Conservation (phyloP, 2,113 vertebrate genomes). For the Gambusia holbrooki region DNA sequence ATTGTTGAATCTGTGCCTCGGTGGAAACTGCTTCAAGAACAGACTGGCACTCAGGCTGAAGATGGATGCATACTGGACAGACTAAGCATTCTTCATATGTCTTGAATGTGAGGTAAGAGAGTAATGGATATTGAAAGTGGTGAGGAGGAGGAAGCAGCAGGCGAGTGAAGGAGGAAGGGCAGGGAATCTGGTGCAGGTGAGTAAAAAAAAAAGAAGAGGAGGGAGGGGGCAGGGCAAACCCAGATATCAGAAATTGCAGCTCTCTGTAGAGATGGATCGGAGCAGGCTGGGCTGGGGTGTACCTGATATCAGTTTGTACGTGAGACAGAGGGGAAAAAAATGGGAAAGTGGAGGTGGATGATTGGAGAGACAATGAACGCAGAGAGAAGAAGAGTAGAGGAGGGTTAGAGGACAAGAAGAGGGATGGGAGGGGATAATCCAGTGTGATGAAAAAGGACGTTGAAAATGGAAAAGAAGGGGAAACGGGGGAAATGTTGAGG, state of each 20-base stretch:
- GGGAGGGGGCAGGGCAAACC: neutral
- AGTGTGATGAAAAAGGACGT: conserved; percentile 19
- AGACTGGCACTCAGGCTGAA: conserved; percentile 19
- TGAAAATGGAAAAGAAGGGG: neutral
- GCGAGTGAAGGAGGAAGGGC: conserved; percentile 3
- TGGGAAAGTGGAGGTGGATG: conserved; percentile 15
- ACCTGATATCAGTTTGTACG: conserved; percentile 39
- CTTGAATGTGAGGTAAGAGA: conserved; percentile 36
- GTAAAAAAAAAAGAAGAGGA: neutral
- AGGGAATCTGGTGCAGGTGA: conserved; percentile 31
- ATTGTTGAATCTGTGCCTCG: neutral
- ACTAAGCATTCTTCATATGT: conserved; percentile 28
- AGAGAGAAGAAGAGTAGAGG: conserved; percentile 31
- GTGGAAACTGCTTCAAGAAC: conserved; percentile 15
- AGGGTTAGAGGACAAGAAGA: conserved; percentile 46
- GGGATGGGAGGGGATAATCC: conserved; percentile 27
- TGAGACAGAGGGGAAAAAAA: conserved; percentile 2
- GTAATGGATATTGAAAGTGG: conserved; percentile 44
- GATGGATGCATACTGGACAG: conserved; percentile 30
- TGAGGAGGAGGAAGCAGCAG: conserved; percentile 7
- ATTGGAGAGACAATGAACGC: conserved; percentile 45
- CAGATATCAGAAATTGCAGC: conserved; percentile 52
- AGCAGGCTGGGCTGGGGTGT: conserved; percentile 25
- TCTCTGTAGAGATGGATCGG: conserved; percentile 52
- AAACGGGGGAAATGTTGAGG: neutral